Evolutionary conservation across 2,113 vertebrate species (phyloP).

Genomic region (Formicarius rufipectus): DNA sequence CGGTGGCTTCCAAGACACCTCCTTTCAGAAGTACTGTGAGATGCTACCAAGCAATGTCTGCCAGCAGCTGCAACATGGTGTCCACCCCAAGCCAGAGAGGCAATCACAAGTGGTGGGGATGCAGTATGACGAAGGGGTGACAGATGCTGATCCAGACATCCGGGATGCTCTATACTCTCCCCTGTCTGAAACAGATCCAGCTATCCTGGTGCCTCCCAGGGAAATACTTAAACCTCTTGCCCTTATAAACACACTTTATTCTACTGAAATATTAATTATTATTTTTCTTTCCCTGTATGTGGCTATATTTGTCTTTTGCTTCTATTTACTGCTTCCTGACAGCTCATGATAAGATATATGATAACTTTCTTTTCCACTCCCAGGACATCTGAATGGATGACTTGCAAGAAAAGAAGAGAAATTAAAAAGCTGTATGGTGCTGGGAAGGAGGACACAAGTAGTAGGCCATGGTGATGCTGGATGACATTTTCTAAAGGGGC

Average conservation of each 20-base stretch:
- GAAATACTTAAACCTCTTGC: neutral
- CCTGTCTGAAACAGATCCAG: neutral
- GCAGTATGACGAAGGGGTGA: neutral
- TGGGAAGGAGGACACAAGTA: neutral
- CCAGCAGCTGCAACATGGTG: neutral
- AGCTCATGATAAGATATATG: neutral
- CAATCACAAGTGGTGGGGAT: fast-evolving
- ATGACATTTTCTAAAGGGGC: neutral
- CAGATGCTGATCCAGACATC: neutral
- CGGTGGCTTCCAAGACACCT: neutral
- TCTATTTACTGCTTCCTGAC: slow-evolving; percentile 30
- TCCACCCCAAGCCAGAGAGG: neutral
- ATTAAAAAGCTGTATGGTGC: neutral
- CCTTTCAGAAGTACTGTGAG: neutral
- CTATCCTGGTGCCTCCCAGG: neutral
- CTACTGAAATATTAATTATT: slow-evolving; percentile 60
- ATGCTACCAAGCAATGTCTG: neutral
- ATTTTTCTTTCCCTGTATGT: slow-evolving; percentile 6
- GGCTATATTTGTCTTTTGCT: slow-evolving; percentile 33
- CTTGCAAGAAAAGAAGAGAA: neutral
- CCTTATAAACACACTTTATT: slow-evolving; percentile 11
- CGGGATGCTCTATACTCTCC: neutral
- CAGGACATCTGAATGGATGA: neutral
- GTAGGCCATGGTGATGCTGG: neutral
- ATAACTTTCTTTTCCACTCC: slow-evolving; percentile 1